These are phyloP conservation scores for Erythrolamprus reginae DNA, from an alignment of 2,113 vertebrate species.

Conservation along the genomic window DNA sequence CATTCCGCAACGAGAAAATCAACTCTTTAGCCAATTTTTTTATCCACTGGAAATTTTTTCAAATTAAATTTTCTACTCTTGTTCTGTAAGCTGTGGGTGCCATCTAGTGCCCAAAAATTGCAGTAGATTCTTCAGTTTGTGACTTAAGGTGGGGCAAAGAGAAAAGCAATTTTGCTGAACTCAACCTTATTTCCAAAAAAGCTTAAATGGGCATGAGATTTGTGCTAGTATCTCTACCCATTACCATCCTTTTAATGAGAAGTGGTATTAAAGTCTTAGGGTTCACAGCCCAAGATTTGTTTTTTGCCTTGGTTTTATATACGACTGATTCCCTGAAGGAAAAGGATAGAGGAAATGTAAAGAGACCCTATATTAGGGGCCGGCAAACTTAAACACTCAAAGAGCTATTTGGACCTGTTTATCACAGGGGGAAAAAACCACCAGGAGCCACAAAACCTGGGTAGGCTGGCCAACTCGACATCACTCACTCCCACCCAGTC, in stretches of 20 bases:
- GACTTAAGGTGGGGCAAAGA: no score
- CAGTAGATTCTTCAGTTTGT: background rate
- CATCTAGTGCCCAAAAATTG: slow-evolving; percentile 1
- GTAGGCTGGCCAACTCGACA: no score
- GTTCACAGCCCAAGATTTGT: background rate
- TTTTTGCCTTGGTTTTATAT: background rate
- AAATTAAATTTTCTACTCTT: background rate
- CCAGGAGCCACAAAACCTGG: no score
- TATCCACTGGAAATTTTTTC: background rate
- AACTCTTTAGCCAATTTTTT: background rate
- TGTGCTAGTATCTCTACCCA: background rate
- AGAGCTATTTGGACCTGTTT: no score
- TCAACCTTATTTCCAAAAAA: background rate
- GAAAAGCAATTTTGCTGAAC: background rate
- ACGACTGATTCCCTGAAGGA: background rate
- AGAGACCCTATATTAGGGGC: no score
- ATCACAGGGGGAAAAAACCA: no score
- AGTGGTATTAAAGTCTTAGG: background rate
- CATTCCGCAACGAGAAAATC: background rate
- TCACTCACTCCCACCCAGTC: no score
- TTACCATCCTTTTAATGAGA: background rate
- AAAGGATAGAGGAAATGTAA: background rate
- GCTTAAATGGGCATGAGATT: background rate
- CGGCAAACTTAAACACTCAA: no score
- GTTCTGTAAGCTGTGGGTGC: background rate